Base-by-base conservation (phyloP, 2,113 vertebrate genomes). In the Phalacrocorax brasilianus region DNA sequence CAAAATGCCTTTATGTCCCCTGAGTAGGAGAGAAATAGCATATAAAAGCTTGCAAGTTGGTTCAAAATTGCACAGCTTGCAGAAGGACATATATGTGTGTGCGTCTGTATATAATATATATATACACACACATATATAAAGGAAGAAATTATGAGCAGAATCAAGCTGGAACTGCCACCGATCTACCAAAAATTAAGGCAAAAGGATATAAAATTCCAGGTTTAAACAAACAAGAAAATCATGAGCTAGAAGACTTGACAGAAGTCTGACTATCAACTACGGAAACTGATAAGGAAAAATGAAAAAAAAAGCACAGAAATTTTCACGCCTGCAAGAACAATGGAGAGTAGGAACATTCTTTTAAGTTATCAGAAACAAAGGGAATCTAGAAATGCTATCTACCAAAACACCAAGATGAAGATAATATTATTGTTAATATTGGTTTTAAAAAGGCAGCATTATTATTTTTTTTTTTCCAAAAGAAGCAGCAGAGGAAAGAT, bases 341-440 rank as follows among this genome's bases (percentile, higher is more conserved):
- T 12, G 20, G n/a, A 27, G n/a, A 50, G n/a, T 1, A 75, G 40
- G 8, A 71, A 61, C 47, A 72, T 21, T 32, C 52, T 61, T 76
- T 49, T 12, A 50, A 50, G 35, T 42, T 76, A 35, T 19, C 27
- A 77, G 56, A 58, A 70, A 70, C 2, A 0, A 75, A 55, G 11
- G n/a, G 20, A 32, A 65, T 20, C 22, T 21, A 75, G 45, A 70
- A 61, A 70, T 8, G 14, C n/a, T n/a, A 4, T 18, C 53, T 78
- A 23, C 28, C 40, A 50, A 17, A 50, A 17, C 35, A 86, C 28
- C 14, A 35, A 33, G 20, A 26, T 19, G 17, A 30, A 55, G 44
- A 30, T 0, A 7, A 9, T 7, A 14, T 10, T 11, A 38, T 4
- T 65, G 61, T 35, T 45, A 61, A 40, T 18, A 47, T 0, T 47